Evolutionary conservation across 2,888 invertebrate genomes (phyloP), one percentile per base, ranked within the genome.

Genomic region (Microplitis manilae): DNA sequence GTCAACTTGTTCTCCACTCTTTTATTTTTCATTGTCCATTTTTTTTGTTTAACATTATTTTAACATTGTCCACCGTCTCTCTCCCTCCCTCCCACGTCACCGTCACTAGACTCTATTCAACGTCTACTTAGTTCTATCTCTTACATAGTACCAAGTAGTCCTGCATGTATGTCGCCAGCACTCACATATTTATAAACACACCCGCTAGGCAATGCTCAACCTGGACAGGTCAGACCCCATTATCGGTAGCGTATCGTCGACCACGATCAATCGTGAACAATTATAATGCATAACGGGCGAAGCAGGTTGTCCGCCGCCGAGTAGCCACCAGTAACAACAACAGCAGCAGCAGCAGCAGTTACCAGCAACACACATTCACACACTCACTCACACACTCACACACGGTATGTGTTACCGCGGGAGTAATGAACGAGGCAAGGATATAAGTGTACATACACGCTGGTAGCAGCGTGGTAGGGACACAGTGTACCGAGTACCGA

Each of bases 241-340:
- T 80, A 82, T 81, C 79, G 80, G 81, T 80, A 81, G 80, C 78
- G 70, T 81, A 80, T 82, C 80, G 77, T 64, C 41, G 68, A 72
- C 78, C 82, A 80, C 80, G 79, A 81, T 81, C 83, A 83, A 77
- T 82, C 81, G 80, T 79, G 78, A 75, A 81, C 77, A 77, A 81
- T 80, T 81, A 83, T 83, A 84, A 86, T 84, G 83, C 85, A 84
- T 84, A 86, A 84, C 85, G 82, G 84, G 82, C 80, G 79, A 80
- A 76, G 80, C 81, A 79, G 83, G 81, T 83, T 83, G 83, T 82
- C 80, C 78, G 50, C 50, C 50, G 50, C 50, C 78, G 76, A 17
- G 73, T 64, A 65, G 39, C 50, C 50, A 50, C 50, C 50, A 50
- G 50, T 50, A 50, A 50, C 50, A 50, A 50, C 50, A 50, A 5